Evolutionary conservation across 1,140 invertebrate genomes (phyloP).

Genomic region (Acromyrmex heyeri): DNA sequence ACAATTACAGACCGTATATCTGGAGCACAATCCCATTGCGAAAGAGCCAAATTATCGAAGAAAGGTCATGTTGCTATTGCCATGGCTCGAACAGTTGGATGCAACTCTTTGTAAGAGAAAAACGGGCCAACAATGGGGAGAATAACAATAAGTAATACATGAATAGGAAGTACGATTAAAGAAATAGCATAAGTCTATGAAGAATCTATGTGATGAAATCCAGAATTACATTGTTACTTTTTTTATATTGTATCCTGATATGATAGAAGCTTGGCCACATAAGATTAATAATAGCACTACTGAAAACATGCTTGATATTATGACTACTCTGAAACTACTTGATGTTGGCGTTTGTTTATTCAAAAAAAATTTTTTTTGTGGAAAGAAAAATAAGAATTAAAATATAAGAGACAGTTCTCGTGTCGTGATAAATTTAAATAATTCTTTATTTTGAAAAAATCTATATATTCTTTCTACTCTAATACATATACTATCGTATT

Average conservation of each 20-base stretch:
- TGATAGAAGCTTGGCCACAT: not conserved
- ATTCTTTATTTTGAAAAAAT: conserved; percentile 8
- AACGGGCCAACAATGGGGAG: not conserved
- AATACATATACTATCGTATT: not conserved
- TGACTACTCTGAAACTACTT: not conserved
- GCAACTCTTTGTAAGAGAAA: conserved; percentile 94
- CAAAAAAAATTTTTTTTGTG: not conserved
- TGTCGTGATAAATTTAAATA: not conserved
- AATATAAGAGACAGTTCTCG: not conserved
- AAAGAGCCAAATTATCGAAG: conserved; percentile 95
- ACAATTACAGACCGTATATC: conserved; percentile 95
- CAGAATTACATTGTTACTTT: not conserved
- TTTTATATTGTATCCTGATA: not conserved
- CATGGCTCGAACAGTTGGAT: conserved; percentile 97
- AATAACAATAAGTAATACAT: conserved; percentile 25
- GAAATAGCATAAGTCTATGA: conserved; percentile 18
- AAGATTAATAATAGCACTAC: not conserved
- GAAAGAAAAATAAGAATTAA: not conserved
- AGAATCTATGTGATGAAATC: not conserved
- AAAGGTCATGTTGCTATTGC: conserved; percentile 96
- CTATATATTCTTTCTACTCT: not conserved
- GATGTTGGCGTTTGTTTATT: not conserved
- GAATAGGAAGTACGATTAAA: not conserved
- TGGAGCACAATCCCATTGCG: conserved; percentile 97
- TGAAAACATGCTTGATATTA: not conserved